Conservation (phyloP, 2,797 vertebrate species). For the Sebastes variabilis region DNA sequence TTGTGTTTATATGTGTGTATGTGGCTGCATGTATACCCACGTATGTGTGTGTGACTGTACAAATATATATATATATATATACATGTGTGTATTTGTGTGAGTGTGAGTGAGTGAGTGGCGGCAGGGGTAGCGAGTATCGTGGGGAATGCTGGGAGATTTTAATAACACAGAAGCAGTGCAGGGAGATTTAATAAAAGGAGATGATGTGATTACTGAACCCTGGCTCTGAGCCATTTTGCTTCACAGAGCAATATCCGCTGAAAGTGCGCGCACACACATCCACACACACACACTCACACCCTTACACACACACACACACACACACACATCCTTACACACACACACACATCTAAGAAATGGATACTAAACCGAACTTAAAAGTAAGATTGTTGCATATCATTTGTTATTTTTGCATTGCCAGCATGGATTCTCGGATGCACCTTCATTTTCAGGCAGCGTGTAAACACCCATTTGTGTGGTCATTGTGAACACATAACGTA, state of each 20-base stretch:
- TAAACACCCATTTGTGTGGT: slow-evolving; percentile 27
- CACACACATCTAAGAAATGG: slow-evolving; percentile 64
- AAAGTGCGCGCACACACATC: slow-evolving; percentile 64
- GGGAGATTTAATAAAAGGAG: slow-evolving; percentile 96
- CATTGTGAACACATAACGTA: slow-evolving; percentile 17
- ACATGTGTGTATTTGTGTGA: slow-evolving; percentile 18
- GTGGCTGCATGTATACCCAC: slow-evolving; percentile 31
- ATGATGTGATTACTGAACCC: slow-evolving; percentile 96
- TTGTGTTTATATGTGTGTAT: slow-evolving; percentile 61
- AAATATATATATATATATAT: not conserved
- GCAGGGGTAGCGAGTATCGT: slow-evolving; percentile 82
- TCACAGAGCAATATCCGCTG: slow-evolving; percentile 90
- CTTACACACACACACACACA: slow-evolving; percentile 27
- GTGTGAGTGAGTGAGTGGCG: slow-evolving; percentile 64
- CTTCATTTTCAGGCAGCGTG: slow-evolving; percentile 41
- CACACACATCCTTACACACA: slow-evolving; percentile 36
- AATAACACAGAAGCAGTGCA: slow-evolving; percentile 95
- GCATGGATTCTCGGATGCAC: slow-evolving; percentile 31
- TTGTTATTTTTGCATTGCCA: slow-evolving; percentile 58
- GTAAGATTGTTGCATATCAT: slow-evolving; percentile 75
- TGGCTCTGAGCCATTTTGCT: slow-evolving; percentile 91
- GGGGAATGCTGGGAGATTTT: slow-evolving; percentile 95
- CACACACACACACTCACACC: slow-evolving; percentile 50
- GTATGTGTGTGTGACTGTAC: not conserved
- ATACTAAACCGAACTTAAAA: slow-evolving; percentile 79